A percentile compares a stretch with the other conserved stretches of the same genome.
phyloP scores from a whole-genome alignment of 2,888 invertebrate genomes.

The Aporophyla nigra region DNA sequence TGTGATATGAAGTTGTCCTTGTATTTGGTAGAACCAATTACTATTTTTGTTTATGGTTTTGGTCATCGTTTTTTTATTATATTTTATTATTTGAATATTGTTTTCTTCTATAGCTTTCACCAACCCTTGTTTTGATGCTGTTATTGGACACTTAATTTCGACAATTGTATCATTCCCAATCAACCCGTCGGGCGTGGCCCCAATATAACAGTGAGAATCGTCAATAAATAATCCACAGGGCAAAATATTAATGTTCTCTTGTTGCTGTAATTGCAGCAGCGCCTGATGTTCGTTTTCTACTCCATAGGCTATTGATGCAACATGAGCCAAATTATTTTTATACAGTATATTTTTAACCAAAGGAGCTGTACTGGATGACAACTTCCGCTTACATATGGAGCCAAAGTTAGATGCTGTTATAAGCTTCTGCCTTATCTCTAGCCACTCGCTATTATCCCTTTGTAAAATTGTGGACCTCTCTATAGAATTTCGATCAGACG shows the following conservation, averaged over 20 bases:
- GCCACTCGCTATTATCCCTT: constrained; percentile 35
- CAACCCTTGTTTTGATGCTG: no score
- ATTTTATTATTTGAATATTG: no score
- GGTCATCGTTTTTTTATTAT: no score
- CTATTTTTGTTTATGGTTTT: no score
- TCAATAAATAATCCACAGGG: constrained; percentile 30
- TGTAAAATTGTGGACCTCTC: constrained; percentile 27
- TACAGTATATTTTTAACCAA: constrained; percentile 61
- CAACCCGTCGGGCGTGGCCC: constrained; percentile 22
- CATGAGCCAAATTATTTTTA: constrained; percentile 49
- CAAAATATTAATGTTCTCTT: constrained; percentile 8
- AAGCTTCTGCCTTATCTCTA: constrained; percentile 14
- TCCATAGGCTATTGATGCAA: constrained; percentile 15
- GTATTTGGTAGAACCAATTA: no score
- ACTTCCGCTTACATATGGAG: constrained; percentile 44
- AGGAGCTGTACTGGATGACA: constrained; percentile 21
- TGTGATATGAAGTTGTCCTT: no score
- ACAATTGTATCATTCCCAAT: not conserved
- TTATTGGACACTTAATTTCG: no score
- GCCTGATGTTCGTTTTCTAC: constrained; percentile 5
- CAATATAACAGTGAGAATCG: not conserved
- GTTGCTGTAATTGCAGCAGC: constrained; percentile 14
- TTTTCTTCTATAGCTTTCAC: no score
- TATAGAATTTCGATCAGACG: not conserved
- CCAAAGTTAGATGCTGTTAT: constrained; percentile 12